Percentiles rank a stretch among this genome's conserved stretches.
These are phyloP conservation scores for Macroteleia sp. DNA, from an alignment of 2,888 invertebrate species.

Conservation along the genomic window DNA sequence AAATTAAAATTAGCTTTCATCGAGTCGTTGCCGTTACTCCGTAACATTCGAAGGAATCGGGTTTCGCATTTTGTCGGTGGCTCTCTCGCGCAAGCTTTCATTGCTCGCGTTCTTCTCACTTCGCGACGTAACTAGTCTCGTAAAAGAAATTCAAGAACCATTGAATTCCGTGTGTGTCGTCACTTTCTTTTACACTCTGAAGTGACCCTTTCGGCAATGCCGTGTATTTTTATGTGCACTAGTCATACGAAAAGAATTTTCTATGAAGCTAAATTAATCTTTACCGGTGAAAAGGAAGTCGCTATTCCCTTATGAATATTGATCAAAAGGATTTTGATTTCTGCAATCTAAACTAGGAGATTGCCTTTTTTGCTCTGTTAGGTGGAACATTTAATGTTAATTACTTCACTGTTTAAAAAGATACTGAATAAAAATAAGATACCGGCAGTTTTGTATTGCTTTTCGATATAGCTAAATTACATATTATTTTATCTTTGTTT, in stretches of 20 bases:
- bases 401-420: too few species aligned
- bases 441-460: too few species aligned
- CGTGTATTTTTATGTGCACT: constrained; percentile 55
- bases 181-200: constrained; percentile 60
- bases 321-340: constrained; percentile 44
- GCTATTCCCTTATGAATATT: constrained; percentile 29
- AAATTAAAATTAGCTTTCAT: constrained; percentile 65
- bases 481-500: too few species aligned
- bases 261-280: constrained; percentile 59
- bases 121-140: constrained; percentile 58
- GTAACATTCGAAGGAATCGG: constrained; percentile 60
- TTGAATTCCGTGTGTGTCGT: constrained; percentile 62
- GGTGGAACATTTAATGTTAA: too few species aligned
- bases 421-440: too few species aligned
- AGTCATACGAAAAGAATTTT: constrained; percentile 61
- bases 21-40: constrained; percentile 54
- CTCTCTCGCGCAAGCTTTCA: constrained; percentile 44
- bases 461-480: too few species aligned
- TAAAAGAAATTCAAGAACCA: constrained; percentile 63
- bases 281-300: constrained; percentile 37
- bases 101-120: constrained; percentile 62
- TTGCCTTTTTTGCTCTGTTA: constrained; percentile 18
- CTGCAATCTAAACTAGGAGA: constrained; percentile 15
- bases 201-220: constrained; percentile 59
- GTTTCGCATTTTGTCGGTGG: constrained; percentile 48